These are phyloP conservation scores for Drosophila melanosoma DNA, from an alignment of 2,888 invertebrate genomes.

Conservation along the genomic window DNA sequence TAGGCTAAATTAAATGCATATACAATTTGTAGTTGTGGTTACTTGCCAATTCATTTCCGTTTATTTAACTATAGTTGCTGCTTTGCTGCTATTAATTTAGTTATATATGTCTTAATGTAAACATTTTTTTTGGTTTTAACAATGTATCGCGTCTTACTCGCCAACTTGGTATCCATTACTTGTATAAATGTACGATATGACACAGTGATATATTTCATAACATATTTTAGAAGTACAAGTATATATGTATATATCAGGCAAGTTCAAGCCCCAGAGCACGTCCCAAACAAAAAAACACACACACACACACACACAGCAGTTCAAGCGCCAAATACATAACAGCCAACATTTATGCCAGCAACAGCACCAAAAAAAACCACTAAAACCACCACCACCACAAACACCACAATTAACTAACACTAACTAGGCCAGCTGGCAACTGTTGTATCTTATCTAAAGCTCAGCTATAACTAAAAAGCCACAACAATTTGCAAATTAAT, in stretches of 20 bases:
- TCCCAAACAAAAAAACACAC: constrained; percentile 29
- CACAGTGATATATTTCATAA: constrained; percentile 82
- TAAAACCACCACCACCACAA: constrained; percentile 10
- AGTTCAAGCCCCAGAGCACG: constrained; percentile 83
- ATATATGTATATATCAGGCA: constrained; percentile 67
- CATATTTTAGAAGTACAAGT: constrained; percentile 65
- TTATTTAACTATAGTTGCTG: constrained; percentile 73
- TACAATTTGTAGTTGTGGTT: constrained; percentile 74
- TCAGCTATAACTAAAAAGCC: constrained; percentile 76
- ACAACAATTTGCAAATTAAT: constrained; percentile 73
- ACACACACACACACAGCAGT: constrained; percentile 40
- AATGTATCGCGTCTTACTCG: constrained; percentile 36
- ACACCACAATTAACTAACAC: constrained; percentile 54
- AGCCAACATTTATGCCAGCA: constrained; percentile 21
- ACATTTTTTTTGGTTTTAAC: constrained; percentile 49
- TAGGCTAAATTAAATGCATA: constrained; percentile 76
- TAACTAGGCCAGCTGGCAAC: constrained; percentile 54
- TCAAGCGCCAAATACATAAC: constrained; percentile 23
- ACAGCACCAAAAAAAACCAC: constrained; percentile 3
- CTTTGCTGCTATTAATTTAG: constrained; percentile 72
- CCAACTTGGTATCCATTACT: constrained; percentile 53
- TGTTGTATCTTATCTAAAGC: constrained; percentile 59
- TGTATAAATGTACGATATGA: constrained; percentile 85
- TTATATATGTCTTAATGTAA: constrained; percentile 55
- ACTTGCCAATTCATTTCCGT: constrained; percentile 61